Evolutionary conservation across 2,113 vertebrate genomes (phyloP).

Genomic region (Mirza zaza): DNA sequence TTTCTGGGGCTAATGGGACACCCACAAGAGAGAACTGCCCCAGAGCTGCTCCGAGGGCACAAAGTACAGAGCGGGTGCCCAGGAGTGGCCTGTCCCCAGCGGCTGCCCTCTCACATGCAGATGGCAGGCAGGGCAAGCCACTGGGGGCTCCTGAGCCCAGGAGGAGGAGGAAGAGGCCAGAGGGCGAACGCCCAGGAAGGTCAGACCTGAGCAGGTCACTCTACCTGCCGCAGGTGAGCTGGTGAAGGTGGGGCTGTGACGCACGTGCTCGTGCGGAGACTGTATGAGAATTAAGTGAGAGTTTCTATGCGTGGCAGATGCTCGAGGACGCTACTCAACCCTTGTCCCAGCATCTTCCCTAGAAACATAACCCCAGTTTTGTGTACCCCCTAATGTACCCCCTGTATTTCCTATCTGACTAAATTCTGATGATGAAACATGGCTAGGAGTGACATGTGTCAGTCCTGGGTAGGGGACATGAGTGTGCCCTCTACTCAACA

Average conservation of each 20-base stretch:
- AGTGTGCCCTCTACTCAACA: no score
- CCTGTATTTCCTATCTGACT: not conserved
- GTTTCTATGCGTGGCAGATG: not conserved
- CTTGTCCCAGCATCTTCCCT: not conserved
- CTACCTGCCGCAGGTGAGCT: not conserved
- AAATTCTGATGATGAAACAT: no score
- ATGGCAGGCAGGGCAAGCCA: no score
- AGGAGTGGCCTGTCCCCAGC: no score
- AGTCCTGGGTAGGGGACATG: not conserved
- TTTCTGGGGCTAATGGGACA: not conserved
- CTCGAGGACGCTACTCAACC: fast-evolving
- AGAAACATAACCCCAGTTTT: not conserved
- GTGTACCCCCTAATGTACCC: not conserved
- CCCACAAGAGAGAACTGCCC: not conserved
- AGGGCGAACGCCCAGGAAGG: not conserved
- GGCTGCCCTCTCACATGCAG: not conserved
- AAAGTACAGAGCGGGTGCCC: not conserved
- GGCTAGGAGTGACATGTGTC: not conserved
- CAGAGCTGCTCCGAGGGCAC: fast-evolving
- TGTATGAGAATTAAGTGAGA: not conserved
- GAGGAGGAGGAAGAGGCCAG: not conserved
- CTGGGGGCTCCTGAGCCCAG: not conserved
- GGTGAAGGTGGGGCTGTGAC: fast-evolving
- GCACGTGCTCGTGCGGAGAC: fast-evolving
- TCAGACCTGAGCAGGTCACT: not conserved